Evolutionary conservation across 2,113 vertebrate genomes (phyloP), one percentile per base, ranked within the genome.

Genomic region (Excalfactoria chinensis): DNA sequence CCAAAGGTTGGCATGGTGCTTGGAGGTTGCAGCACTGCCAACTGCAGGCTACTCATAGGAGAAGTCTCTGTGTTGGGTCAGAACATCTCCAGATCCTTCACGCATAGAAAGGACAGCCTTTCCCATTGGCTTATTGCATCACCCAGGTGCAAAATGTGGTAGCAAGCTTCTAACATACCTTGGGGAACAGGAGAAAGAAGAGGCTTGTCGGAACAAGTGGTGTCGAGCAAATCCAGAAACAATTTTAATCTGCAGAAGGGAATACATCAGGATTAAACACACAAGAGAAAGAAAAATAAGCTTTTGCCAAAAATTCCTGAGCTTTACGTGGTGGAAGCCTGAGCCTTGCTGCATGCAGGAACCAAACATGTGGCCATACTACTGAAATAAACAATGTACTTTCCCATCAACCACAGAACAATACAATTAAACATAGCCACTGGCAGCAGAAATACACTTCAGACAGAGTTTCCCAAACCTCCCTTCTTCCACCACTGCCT

Each of bases 211-310:
- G 75, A 93, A 91, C 7, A 41, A 53, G 90, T 7, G 6, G 23
- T 86, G 20, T 63, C 10, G 9, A 97, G 72, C 32, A 94, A 89
- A 49, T 89, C 82, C 60, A 86, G 7, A 44, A 96, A 89, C 23
- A 84, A 85, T 56, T 95, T 84, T 90, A 96, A 89, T 58, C 92
- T 97, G 85, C 37, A 48, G 35, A 51, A 91, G 56, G 48, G 70
- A 94, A 86, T 37, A 43, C 9, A 3, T 19, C 43, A 76, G 46
- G 70, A 58, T 75, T 69, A 55, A 14, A 66, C 21, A 48, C 26
- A 85, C 7, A 48, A 74, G 53, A 41, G 37, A 35, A 44, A 40
- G 4, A 22, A 30, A 6, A 26, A 32, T 13, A 30, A 67, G 6
- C 13, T 81, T 60, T 89, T 53, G 22, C 55, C 34, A 49, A 20